Evolutionary conservation across 2,888 invertebrate genomes (phyloP).

Genomic region (Melinopterus prodromus): DNA sequence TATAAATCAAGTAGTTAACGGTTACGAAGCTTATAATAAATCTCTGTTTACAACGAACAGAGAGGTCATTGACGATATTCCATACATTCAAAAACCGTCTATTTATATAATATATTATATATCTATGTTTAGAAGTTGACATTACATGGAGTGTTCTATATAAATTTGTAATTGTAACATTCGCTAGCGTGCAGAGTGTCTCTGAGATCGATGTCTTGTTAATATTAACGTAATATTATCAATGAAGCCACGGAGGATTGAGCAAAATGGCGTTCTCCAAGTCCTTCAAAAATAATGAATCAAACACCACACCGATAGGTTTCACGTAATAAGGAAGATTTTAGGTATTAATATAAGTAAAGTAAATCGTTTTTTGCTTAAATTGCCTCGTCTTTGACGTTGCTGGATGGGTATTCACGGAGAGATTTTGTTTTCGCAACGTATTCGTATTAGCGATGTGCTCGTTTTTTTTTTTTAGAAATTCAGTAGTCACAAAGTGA

Average conservation of each 20-base stretch:
- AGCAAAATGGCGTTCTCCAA: background rate
- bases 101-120: background rate
- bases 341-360: background rate
- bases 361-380: background rate
- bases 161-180: background rate
- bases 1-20: background rate
- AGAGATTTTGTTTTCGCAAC: background rate
- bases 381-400: background rate
- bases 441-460: conserved; percentile 5
- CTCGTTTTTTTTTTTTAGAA: conserved; percentile 20
- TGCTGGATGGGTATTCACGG: background rate
- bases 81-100: background rate
- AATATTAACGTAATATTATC: background rate
- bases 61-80: background rate
- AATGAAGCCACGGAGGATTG: background rate
- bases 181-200: background rate
- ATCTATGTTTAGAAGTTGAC: background rate
- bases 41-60: background rate
- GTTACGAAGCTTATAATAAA: background rate
- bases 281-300: background rate
- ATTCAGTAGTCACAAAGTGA: conserved; percentile 10
- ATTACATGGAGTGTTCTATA: background rate
- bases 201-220: background rate
- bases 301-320: background rate
- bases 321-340: background rate